Base-by-base conservation (phyloP, 2,888 invertebrate genomes). In the Cryptocephalus moraei region DNA sequence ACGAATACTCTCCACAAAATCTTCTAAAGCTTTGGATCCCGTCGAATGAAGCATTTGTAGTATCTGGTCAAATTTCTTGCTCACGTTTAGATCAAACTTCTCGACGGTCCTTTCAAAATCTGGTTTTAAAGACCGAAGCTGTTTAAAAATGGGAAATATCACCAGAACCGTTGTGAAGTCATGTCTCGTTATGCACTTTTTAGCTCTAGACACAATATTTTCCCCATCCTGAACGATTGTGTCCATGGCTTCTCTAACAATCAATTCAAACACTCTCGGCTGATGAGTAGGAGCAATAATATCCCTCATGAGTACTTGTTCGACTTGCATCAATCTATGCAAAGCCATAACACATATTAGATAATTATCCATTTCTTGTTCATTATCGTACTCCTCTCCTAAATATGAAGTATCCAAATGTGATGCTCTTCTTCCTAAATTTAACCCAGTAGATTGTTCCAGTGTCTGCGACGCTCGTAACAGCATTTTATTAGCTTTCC, bases 1-100 rank as follows among this genome's bases (percentile, higher is more conserved):
- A 52, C 87, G 78, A 32, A 95, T 81, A 49, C 86, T 90, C 63
- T 94, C 94, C 49, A 92, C 81, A 70, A 95, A 95, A 64, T 93
- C 93, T 66, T 95, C 94, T 57, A 95, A 70, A 8, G 91, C 89
- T 68, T 88, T 89, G 33, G 87, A 80, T 48, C 92, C 93, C 8
- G 88, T 87, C 47, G 80, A 75, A 58, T 87, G 86, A 11, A 89
- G 70, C 44, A 82, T 84, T 50, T 82, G 82, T 14, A 88, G 71
- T 50, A 89, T 81, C 10, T 84, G 81, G 39, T 82, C 80, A 53
- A 89, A 79, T 66, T 87, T 87, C 9, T 80, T 78, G 52, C 80
- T 75, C 50, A 84, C 76, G 55, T 81, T 76, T 45, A 79, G 73
- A 72, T 84, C 82, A 57, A 84, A 85, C 42, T 81, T 80, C 60